Base-by-base conservation (phyloP, 2,113 vertebrate species). In the Litocranius walleri region DNA sequence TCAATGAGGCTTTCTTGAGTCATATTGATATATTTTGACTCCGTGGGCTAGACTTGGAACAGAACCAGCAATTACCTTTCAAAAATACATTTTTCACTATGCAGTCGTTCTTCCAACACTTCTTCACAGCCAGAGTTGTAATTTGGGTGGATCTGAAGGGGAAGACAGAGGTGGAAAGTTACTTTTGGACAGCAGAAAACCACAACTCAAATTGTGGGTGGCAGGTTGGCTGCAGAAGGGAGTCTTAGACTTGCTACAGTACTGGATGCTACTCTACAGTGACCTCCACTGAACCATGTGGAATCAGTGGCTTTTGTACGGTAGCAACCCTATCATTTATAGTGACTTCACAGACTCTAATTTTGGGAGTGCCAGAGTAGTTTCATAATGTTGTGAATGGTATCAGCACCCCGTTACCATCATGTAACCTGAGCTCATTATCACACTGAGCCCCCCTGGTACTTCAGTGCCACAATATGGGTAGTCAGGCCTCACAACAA, bases 161-260 rank as follows among this genome's bases (percentile, higher is more conserved):
- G 29, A 94, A 61, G 29, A 91, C 25, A 89, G 89, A 91, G 80
- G 91, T 27, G 96, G 77, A 97, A 97, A 89, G 52, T 80, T 91
- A 50, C 78, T 98, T 98, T 96, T 95, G 91, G 96, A 97, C 96
- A 67, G 52, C 84, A 93, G 52, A 95, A 91, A 95, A 56, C 89
- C 86, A 91, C 86, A 56, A 25, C 54, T 90, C 71, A 56, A 64
- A 84, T 29, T 96, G n/a, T 74, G 52, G 54, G 59, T 62, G 62
- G 64, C 91, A 97, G 61, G 54, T 89, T 81, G 54, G 43, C 86
- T 95, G 19, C 23, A 80, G 54, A 80, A 81, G 15, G n/a, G 45
- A 88, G 33, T 40, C 27, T 27, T 17, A 17, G 19, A 36, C n/a
- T 50, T 93, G 45, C n/a, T 57, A 33, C 5, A 2, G 43, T 81